Evolutionary conservation across 2,797 vertebrate genomes (phyloP).

Genomic region (Cryptoprocta ferox): DNA sequence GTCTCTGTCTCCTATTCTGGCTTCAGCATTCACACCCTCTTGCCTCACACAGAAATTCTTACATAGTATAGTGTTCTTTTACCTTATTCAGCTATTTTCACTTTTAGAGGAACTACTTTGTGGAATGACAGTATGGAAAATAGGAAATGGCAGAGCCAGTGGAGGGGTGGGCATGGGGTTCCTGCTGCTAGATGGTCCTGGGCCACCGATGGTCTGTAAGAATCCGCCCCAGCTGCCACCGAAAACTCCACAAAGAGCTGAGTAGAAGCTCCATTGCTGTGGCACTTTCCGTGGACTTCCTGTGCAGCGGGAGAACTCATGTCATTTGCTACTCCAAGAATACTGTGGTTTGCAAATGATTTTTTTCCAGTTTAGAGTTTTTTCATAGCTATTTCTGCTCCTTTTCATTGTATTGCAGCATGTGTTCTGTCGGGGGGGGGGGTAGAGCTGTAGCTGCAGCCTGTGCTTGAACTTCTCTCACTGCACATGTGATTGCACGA

Average conservation of each 20-base stretch:
- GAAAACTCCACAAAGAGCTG: not conserved
- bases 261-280: not conserved
- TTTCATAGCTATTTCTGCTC: not conserved
- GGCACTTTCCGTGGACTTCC: not conserved
- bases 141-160: not conserved
- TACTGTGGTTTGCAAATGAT: not conserved
- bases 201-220: not conserved
- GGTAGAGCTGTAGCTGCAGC: not conserved
- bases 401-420: not conserved
- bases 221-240: not conserved
- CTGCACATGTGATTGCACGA: not conserved
- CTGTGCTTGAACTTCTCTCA: not conserved
- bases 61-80: not conserved
- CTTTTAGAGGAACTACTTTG: not conserved
- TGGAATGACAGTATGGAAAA: not conserved
- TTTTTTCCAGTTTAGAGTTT: not conserved
- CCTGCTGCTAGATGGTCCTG: not conserved
- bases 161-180: not conserved
- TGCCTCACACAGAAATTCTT: not conserved
- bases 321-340: not conserved
- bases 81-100: not conserved
- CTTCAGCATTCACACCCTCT: not conserved
- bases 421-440: rapidly evolving
- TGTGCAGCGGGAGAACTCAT: not conserved
- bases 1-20: not conserved